Percentiles rank a stretch among this genome's conserved stretches.
phyloP scores from a whole-genome alignment of 2,113 vertebrate genomes.

The Verasper variegatus region DNA sequence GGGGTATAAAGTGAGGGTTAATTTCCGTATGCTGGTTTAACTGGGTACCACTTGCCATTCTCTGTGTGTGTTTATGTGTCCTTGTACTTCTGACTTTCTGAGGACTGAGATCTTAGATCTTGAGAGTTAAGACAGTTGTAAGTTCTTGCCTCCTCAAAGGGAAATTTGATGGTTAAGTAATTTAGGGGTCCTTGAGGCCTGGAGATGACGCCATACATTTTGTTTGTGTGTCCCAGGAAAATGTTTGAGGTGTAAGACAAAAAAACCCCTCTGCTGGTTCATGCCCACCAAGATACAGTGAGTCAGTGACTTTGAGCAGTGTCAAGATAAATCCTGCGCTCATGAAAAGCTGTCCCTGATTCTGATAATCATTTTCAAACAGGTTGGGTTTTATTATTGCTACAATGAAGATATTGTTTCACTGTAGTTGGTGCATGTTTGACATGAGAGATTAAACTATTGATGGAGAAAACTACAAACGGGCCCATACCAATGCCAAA shows the following conservation, averaged over 20 bases:
- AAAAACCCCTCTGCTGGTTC: too few species aligned
- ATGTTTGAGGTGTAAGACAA: neutral
- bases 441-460: too few species aligned
- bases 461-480: too few species aligned
- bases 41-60: constrained; percentile 16
- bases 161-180: neutral
- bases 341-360: neutral
- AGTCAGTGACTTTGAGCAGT: neutral
- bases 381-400: neutral
- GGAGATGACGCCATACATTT: neutral
- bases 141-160: neutral
- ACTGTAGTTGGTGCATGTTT: too few species aligned
- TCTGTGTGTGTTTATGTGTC: neutral
- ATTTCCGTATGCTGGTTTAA: constrained; percentile 59
- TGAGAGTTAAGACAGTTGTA: neutral
- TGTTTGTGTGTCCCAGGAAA: neutral
- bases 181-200: too few species aligned
- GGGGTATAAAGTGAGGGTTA: constrained; percentile 45
- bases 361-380: neutral
- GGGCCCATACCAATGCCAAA: too few species aligned
- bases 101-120: neutral
- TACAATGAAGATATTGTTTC: too few species aligned
- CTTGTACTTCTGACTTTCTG: neutral
- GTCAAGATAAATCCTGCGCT: neutral
- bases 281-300: too few species aligned